These are phyloP conservation scores for Urophycis tenuis DNA, from an alignment of 2,797 vertebrate genomes.

Conservation along the genomic window DNA sequence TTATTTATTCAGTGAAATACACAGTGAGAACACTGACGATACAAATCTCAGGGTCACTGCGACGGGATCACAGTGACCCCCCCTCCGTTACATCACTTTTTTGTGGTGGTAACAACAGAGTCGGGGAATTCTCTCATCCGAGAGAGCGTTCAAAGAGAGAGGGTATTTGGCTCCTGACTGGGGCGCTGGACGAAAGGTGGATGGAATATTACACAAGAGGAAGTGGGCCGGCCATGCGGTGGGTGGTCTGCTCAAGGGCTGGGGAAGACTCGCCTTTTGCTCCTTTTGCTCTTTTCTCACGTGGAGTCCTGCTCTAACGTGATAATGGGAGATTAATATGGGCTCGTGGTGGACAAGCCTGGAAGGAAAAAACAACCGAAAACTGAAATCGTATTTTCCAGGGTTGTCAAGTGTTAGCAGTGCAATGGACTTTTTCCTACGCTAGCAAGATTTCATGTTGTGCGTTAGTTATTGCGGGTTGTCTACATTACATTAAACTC, in stretches of 20 bases:
- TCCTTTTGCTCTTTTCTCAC: conserved; percentile 19
- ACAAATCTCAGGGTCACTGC: not conserved
- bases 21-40: not conserved
- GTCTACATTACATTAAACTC: conserved; percentile 39
- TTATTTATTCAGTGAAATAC: not conserved
- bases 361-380: not conserved
- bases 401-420: conserved; percentile 27
- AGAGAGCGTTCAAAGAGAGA: not conserved
- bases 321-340: conserved; percentile 31
- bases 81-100: not conserved
- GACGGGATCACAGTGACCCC: not conserved
- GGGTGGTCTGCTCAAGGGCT: conserved; percentile 37
- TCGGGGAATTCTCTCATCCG: not conserved
- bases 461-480: conserved; percentile 51
- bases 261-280: conserved; percentile 4
- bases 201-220: conserved; percentile 44
- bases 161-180: conserved; percentile 22
- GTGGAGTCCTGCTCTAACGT: conserved; percentile 27
- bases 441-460: conserved; percentile 40
- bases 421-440: not conserved
- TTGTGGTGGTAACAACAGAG: not conserved
- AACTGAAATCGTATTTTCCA: conserved; percentile 23
- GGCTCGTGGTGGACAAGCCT: conserved; percentile 21
- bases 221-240: conserved; percentile 24
- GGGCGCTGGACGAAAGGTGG: conserved; percentile 36